Base-by-base conservation (phyloP, 2,113 vertebrate genomes). In the Redunca redunca region DNA sequence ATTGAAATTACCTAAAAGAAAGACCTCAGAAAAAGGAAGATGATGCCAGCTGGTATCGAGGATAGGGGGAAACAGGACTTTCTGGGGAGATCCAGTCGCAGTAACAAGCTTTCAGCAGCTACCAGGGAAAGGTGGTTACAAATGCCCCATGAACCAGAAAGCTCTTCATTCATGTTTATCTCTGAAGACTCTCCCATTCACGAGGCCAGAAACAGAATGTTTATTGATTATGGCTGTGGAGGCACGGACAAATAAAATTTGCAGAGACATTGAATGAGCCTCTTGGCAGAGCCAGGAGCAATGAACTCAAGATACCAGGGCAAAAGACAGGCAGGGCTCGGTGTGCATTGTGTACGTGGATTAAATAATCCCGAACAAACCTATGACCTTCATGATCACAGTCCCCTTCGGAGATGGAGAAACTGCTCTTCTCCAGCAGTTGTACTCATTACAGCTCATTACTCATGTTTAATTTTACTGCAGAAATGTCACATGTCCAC, bases 1-100 rank as follows among this genome's bases (percentile, higher is more conserved):
- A 4, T 5, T 10, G 15, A 46, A 11, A 13, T 28, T 1, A 14
- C 26, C 48, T 23, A 14, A 28, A 19, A 94, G 3, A 3, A 52
- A 84, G n/a, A 43, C 64, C 13, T 33, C 10, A 15, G 17, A 11
- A 21, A 25, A 57, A n/a, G 67, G 25, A 43, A 30, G 57, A 4
- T 2, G 0, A 7, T 12, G 7, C 5, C 23, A 6, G n/a, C 7
- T 7, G 11, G 9, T 0, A 9, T 7, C 0, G 0, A 5, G 40
- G 40, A 21, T 1, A 21, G 13, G 9, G 36, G 23, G 6, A 17
- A 17, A 30, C 4, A 0, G 78, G 23, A 13, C 33, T n/a, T 16
- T 50, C 64, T 50, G 36, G 3, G 46, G 30, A 2, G 7, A 19
- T 0, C 6, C 3, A 7, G 55, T 7, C 4, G 0, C 2, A 2